phyloP scores from a whole-genome alignment of 92 coral and sea anemone genomes.

The Zoanthus solanderi region DNA sequence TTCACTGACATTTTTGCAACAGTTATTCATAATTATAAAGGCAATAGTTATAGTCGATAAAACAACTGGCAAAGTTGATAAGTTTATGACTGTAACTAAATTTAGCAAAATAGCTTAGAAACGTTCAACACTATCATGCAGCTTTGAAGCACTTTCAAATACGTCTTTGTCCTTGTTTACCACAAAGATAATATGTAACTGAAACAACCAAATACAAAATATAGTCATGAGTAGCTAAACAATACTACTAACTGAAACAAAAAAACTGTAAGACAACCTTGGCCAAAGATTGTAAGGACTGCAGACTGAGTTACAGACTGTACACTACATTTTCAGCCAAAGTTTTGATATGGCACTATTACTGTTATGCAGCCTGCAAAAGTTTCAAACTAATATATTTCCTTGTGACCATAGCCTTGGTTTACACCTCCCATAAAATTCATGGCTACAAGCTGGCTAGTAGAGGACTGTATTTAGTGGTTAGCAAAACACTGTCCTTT shows the following conservation, averaged over 20 bases:
- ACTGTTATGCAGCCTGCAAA: constrained; percentile 23
- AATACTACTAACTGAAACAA: constrained; percentile 31
- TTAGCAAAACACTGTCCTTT: constrained; percentile 60
- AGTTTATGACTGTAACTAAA: constrained; percentile 29
- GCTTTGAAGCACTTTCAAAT: constrained; percentile 8
- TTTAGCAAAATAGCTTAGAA: constrained; percentile 27
- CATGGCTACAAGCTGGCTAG: constrained; percentile 34
- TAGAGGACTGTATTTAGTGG: constrained; percentile 18
- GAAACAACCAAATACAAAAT: constrained; percentile 12
- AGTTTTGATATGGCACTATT: constrained; percentile 13
- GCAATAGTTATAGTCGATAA: constrained; percentile 26
- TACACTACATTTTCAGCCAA: constrained; percentile 1
- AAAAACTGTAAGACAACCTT: constrained; percentile 34
- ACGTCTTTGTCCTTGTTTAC: constrained; percentile 17
- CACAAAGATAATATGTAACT: constrained; percentile 32
- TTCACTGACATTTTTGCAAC: constrained; percentile 37
- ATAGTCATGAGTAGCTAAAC: constrained; percentile 25
- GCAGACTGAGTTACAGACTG: not conserved
- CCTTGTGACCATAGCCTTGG: constrained; percentile 21
- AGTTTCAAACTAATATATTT: constrained; percentile 23
- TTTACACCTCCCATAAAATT: constrained; percentile 30
- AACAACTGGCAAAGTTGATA: constrained; percentile 26
- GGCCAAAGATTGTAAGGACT: constrained; percentile 35
- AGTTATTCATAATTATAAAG: constrained; percentile 34
- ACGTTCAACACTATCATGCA: constrained; percentile 39